These are phyloP conservation scores for Premnoplex brunnescens DNA, from an alignment of 2,797 vertebrate genomes.

Conservation along the genomic window DNA sequence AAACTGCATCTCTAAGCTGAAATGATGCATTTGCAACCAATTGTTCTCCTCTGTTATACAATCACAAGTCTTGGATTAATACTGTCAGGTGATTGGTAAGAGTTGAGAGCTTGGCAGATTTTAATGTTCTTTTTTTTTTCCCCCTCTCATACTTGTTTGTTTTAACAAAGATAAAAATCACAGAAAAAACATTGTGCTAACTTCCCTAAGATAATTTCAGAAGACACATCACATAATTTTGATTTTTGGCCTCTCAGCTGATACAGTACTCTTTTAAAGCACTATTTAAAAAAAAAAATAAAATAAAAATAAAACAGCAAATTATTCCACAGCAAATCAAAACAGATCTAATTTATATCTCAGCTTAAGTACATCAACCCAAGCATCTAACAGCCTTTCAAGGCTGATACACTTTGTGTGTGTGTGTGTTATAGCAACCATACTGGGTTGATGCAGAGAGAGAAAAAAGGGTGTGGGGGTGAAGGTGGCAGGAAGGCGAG, in stretches of 20 bases:
- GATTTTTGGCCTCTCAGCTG: background rate
- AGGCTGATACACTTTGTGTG: background rate
- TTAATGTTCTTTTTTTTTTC: background rate
- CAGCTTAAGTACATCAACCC: slow-evolving; percentile 17
- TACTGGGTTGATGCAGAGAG: background rate
- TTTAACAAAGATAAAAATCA: background rate
- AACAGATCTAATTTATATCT: background rate
- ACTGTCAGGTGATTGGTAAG: background rate
- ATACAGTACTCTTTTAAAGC: background rate
- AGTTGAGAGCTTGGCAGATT: background rate
- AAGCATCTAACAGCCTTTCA: background rate
- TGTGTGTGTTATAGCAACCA: background rate
- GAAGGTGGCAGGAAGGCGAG: background rate
- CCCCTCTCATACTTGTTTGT: background rate
- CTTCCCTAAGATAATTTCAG: background rate
- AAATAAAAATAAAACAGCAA: background rate
- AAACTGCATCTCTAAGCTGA: background rate
- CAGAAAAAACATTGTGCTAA: background rate
- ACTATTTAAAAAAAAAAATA: background rate
- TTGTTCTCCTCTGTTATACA: background rate
- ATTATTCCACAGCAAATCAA: background rate
- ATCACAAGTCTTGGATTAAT: background rate
- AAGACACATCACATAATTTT: background rate
- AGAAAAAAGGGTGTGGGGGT: background rate
- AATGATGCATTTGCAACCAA: background rate